These are phyloP conservation scores for Ceratina australensis DNA, from an alignment of 1,140 invertebrate species.

Conservation along the genomic window DNA sequence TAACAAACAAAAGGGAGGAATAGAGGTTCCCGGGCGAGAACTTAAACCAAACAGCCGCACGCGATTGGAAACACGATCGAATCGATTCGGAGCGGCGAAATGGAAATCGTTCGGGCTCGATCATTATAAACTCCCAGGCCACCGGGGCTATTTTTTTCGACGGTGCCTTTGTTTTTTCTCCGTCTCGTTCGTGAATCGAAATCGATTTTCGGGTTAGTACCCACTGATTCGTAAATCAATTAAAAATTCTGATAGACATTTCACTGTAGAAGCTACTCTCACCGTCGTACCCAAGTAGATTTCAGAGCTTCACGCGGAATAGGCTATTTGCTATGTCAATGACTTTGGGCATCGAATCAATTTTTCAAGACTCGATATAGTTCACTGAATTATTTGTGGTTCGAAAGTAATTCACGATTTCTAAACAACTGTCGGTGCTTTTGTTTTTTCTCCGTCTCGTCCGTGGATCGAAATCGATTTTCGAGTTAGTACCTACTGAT, in stretches of 20 bases:
- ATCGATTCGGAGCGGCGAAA: constrained; percentile 51
- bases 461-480: constrained; percentile 6
- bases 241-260: no score
- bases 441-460: not conserved
- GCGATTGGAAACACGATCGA: constrained; percentile 57
- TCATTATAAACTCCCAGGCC: not conserved
- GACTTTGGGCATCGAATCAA: no score
- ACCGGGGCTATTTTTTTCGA: not conserved
- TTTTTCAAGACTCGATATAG: no score
- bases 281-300: no score
- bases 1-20: constrained; percentile 63
- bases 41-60: constrained; percentile 65
- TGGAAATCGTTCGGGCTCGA: constrained; percentile 50
- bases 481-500: not conserved
- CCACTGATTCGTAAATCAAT: no score
- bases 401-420: no score
- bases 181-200: not conserved
- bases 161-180: not conserved
- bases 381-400: no score
- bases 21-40: constrained; percentile 34
- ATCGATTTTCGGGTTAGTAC: not conserved
- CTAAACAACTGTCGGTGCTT: no score
- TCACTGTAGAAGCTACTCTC: no score
- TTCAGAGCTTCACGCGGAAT: no score
- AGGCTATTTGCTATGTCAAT: no score